Evolutionary conservation across 2,888 invertebrate species (phyloP), one percentile per base, ranked within the genome.

Genomic region (Hirtodrosophila duncani): DNA sequence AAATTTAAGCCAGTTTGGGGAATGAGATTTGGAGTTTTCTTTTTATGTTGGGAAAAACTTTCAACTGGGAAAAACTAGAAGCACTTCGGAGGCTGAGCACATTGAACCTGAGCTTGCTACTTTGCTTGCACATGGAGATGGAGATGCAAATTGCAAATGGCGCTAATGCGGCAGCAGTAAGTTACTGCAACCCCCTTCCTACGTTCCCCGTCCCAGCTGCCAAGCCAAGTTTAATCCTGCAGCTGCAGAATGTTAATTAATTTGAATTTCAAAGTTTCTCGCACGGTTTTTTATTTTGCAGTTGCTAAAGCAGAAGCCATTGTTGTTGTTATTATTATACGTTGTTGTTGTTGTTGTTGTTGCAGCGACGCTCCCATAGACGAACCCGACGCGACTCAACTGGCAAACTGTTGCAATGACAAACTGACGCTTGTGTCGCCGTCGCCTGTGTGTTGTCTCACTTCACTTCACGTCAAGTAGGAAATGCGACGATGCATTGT

Each of bases 401-500:
- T 46, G 57, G 26, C 37, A 33, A 33, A 55, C 55, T 55, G 55
- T 33, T 31, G 57, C 44, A 56, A 57, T 45, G 57, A 20, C 55
- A 36, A 43, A 52, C 43, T 52, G 52, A 52, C 42, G 52, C 31
- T n/a, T n/a, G n/a, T n/a, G n/a, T n/a, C n/a, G n/a, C n/a, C n/a
- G n/a, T n/a, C n/a, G n/a, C n/a, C n/a, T n/a, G n/a, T n/a, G n/a
- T n/a, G n/a, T n/a, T 27, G 26, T 37, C 24, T 26, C 38, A 11
- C 18, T 17, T 27, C 14, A 11, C 9, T 18, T 29, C 18, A 17
- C 41, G 59, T 49, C 56, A 43, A 53, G 48, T 53, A 67, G 67
- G 63, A 75, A 69, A 75, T 63, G 31, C 53, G 44, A 29, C 53
- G 44, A 41, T 37, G 60, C 43, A 42, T 42, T 34, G 29, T 53